Evolutionary conservation across 2,113 vertebrate species (phyloP).

Genomic region (Drymodes brunneopygia): DNA sequence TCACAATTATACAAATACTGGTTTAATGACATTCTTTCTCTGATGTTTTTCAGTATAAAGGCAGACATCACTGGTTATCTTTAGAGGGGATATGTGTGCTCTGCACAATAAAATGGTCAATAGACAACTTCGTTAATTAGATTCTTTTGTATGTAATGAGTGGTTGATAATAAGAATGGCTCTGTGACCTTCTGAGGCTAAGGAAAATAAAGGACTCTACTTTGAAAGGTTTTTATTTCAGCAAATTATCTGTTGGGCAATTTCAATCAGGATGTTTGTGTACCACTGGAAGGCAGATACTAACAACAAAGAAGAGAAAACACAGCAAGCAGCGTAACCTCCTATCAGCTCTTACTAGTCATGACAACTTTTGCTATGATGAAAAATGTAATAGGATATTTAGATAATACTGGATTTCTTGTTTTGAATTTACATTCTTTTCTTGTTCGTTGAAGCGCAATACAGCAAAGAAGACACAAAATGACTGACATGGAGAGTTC

Average conservation of each 20-base stretch:
- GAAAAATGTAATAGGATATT: constrained; percentile 3
- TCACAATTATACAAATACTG: background rate
- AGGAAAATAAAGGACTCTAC: background rate
- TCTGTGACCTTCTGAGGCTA: background rate
- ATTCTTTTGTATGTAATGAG: background rate
- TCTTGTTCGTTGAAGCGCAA: background rate
- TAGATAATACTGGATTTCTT: background rate
- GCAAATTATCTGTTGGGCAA: background rate
- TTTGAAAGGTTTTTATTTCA: background rate
- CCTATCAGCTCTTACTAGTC: background rate
- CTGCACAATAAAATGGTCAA: background rate
- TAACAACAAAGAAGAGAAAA: background rate
- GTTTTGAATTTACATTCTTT: constrained; percentile 10
- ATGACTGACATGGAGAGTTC: background rate
- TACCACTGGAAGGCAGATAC: background rate
- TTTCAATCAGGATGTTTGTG: background rate
- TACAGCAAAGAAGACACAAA: background rate
- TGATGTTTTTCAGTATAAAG: background rate
- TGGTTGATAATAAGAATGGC: background rate
- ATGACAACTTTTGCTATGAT: background rate
- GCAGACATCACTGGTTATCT: background rate
- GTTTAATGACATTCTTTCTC: background rate
- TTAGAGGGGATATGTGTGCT: background rate
- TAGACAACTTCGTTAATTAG: background rate
- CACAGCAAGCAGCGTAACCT: background rate